Evolutionary conservation across 2,888 invertebrate genomes (phyloP).

Genomic region (Mimas tiliae): DNA sequence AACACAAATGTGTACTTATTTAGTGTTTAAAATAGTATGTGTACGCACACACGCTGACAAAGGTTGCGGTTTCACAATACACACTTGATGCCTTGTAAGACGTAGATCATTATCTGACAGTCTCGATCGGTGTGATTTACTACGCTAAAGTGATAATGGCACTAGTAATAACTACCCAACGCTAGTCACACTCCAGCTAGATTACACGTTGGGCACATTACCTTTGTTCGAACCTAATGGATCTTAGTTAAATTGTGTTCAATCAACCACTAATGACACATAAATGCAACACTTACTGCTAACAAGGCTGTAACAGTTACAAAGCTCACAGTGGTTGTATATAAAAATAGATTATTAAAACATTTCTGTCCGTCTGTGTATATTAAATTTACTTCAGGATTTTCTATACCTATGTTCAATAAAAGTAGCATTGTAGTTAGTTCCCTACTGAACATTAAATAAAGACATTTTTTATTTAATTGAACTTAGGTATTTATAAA

Average conservation of each 20-base stretch:
- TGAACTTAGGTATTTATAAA: too few species aligned
- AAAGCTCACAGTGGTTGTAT: background rate
- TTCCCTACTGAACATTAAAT: too few species aligned
- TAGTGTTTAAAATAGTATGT: conserved; percentile 29
- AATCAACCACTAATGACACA: conserved; percentile 51
- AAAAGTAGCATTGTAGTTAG: background rate
- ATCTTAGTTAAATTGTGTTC: conserved; percentile 48
- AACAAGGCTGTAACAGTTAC: conserved; percentile 46
- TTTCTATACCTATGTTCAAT: background rate
- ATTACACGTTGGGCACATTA: conserved; percentile 56
- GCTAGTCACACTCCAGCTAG: conserved; percentile 47
- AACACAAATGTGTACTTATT: background rate
- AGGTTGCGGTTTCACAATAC: conserved; percentile 69
- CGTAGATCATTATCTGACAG: conserved; percentile 70
- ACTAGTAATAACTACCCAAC: conserved; percentile 59
- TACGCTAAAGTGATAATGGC: conserved; percentile 74
- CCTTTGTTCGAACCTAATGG: conserved; percentile 52
- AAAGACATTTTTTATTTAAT: too few species aligned
- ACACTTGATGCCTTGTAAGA: conserved; percentile 64
- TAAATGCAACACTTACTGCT: conserved; percentile 43
- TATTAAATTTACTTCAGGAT: background rate
- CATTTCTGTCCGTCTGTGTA: background rate
- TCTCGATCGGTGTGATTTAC: conserved; percentile 72
- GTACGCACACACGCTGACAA: conserved; percentile 41
- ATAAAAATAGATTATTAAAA: background rate